These are phyloP conservation scores for Nettapus auritus DNA, from an alignment of 2,113 vertebrate species.

Conservation along the genomic window DNA sequence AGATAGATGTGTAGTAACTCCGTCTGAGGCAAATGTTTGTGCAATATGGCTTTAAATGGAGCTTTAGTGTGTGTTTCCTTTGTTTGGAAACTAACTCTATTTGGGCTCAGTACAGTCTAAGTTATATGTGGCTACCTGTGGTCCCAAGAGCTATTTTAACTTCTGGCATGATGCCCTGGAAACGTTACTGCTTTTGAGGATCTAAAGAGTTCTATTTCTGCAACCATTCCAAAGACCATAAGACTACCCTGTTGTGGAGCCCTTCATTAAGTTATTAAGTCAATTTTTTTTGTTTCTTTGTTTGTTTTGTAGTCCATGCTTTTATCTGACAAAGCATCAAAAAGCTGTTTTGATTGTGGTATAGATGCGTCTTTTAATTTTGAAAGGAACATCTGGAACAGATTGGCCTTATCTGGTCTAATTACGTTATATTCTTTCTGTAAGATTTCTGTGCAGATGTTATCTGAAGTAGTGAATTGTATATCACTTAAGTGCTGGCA, in stretches of 20 bases:
- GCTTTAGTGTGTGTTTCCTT: not conserved
- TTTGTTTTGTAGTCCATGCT: not conserved
- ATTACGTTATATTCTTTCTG: not conserved
- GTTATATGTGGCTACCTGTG: not conserved
- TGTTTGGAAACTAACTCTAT: not conserved
- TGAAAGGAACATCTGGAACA: not conserved
- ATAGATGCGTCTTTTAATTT: not conserved
- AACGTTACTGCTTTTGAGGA: not conserved
- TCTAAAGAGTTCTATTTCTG: not conserved
- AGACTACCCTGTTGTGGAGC: not conserved
- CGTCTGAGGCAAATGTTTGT: not conserved
- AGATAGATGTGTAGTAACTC: too few relatives aligned
- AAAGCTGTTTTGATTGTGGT: not conserved
- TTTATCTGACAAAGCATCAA: not conserved
- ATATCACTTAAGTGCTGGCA: not conserved
- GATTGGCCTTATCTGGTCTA: not conserved
- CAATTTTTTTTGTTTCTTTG: not conserved
- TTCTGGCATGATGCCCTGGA: not conserved
- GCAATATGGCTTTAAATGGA: not conserved
- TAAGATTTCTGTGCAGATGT: not conserved
- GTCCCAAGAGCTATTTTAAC: not conserved
- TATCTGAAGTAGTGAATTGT: not conserved
- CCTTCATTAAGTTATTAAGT: not conserved
- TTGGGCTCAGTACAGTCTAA: not conserved
- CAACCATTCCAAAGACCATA: not conserved